Base-by-base conservation (phyloP, 2,797 vertebrate species). In the Phoxinus dragarum region DNA sequence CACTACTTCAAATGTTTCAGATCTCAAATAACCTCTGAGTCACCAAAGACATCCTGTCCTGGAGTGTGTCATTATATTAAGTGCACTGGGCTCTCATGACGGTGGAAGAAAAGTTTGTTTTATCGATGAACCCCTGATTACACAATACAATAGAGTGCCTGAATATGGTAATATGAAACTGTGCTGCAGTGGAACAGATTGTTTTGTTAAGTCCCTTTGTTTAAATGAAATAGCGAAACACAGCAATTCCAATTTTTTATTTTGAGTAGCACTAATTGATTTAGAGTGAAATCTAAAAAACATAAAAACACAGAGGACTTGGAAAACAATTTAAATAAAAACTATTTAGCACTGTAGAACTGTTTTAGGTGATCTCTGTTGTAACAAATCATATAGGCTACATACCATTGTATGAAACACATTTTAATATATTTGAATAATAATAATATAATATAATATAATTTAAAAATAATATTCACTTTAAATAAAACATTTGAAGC, bases 21-120 rank as follows among this genome's bases (percentile, higher is more conserved):
- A 76, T 76, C 44, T 76, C 31, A 54, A 68, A 76, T 67, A 84
- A 67, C 72, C 72, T 52, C 82, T 36, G 5, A 47, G 81, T 71
- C 49, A 71, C 23, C 19, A 40, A 67, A 38, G 34, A 76, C 34
- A 54, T 84, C 72, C 44, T 66, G 42, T n/a, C 42, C 59, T 27
- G 61, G 47, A 54, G 44, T 75, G 72, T 44, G 21, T 76, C 72
- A 84, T 75, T 74, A 44, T 49, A 42, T 8, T 82, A 82, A 74
- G 69, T 64, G 81, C 40, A 40, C 52, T 72, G 67, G 68, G 71
- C 21, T 59, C 40, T 64, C 38, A 23, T 72, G 80, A 72, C 16
- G 10, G 19, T 49, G 38, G 34, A 38, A 52, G 47, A 68, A 56
- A 80, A 67, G 27, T 23, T 54, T 38, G 67, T 72, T 72, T 49